These are phyloP conservation scores for Drosophila cyrtoloma DNA, from an alignment of 2,888 invertebrate species.

Conservation along the genomic window DNA sequence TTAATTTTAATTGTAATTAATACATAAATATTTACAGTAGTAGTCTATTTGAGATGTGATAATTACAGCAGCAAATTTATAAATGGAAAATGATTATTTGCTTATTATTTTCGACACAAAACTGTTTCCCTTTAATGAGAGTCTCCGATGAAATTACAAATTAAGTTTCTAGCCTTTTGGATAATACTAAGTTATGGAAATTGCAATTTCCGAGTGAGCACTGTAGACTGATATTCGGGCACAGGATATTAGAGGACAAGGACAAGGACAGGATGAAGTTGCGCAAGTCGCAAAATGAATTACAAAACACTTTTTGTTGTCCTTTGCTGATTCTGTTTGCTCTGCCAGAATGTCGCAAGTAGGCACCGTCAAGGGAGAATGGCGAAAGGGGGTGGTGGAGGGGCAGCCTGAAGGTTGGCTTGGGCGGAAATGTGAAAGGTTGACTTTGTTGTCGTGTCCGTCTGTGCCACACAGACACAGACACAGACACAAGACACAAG, in stretches of 20 bases:
- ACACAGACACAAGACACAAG: neutral
- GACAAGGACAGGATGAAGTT: slow-evolving; percentile 16
- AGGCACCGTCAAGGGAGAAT: slow-evolving; percentile 13
- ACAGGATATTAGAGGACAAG: slow-evolving; percentile 13
- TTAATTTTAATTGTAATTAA: neutral
- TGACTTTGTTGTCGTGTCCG: slow-evolving; percentile 26
- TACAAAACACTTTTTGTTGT: slow-evolving; percentile 75
- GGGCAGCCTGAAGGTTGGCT: slow-evolving; percentile 9
- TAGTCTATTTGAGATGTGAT: neutral
- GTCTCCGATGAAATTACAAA: neutral
- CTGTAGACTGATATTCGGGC: neutral
- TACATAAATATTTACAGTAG: neutral
- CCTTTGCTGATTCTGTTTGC: slow-evolving; percentile 48
- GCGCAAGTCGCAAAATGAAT: slow-evolving; percentile 72
- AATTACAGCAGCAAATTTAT: neutral
- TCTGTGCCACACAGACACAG: neutral
- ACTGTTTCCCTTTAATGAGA: neutral
- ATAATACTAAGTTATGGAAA: slow-evolving; percentile 2
- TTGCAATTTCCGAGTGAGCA: slow-evolving; percentile 6
- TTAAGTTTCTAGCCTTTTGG: neutral
- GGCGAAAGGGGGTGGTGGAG: neutral
- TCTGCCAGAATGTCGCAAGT: slow-evolving; percentile 48
- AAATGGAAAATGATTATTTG: neutral
- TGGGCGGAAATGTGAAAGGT: slow-evolving; percentile 66
- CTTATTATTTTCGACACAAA: neutral